A percentile compares a stretch with the other conserved stretches of the same genome.
Evolutionary conservation across 2,888 invertebrate genomes (phyloP).

Genomic region (Nephrotoma appendiculata): DNA sequence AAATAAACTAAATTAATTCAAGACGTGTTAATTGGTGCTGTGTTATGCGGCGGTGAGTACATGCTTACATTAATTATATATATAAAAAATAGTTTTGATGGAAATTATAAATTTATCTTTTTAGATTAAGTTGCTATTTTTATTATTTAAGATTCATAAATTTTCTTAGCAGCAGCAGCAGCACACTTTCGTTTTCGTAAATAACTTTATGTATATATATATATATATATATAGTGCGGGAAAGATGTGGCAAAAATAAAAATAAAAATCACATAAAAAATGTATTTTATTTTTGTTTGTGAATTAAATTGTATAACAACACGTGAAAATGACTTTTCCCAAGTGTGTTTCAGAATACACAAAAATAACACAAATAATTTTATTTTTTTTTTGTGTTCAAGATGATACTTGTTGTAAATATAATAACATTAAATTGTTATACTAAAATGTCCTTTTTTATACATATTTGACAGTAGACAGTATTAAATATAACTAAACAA

Average conservation of each 20-base stretch:
- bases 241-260: not conserved
- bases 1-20: not conserved
- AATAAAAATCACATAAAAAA: not conserved
- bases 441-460: slow-evolving; percentile 4
- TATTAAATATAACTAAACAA: slow-evolving; percentile 1
- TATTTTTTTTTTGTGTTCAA: not conserved
- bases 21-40: not conserved
- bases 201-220: not conserved
- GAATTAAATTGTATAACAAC: slow-evolving; percentile 2
- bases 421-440: slow-evolving; percentile 2
- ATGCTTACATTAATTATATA: not conserved
- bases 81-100: not conserved
- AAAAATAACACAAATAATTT: not conserved
- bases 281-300: not conserved
- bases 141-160: not conserved
- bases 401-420: not conserved
- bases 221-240: not conserved
- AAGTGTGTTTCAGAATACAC: not conserved
- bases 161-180: not conserved
- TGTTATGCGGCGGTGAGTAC: not conserved
- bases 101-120: not conserved
- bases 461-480: not conserved
- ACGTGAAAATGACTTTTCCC: slow-evolving; percentile 4
- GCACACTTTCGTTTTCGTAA: not conserved
- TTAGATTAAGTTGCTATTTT: not conserved